These are phyloP conservation scores for Centropus unirufus DNA, from an alignment of 2,113 vertebrate genomes.

Conservation along the genomic window DNA sequence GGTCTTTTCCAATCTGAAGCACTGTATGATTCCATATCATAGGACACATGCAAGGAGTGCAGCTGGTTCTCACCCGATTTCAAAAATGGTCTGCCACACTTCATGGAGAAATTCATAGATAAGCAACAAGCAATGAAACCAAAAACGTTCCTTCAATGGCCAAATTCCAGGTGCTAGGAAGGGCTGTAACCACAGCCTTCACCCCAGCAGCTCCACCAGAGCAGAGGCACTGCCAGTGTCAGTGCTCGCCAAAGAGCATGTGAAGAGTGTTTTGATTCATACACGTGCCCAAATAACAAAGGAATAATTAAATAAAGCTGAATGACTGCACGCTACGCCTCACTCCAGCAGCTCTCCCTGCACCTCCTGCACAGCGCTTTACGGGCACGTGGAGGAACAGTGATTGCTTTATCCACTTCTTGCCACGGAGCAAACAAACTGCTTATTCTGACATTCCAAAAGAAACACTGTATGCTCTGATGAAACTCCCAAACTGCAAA, in stretches of 20 bases:
- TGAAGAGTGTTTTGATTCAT: background rate
- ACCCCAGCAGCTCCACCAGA: background rate
- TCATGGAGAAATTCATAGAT: background rate
- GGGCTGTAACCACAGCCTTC: background rate
- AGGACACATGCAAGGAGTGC: fast-evolving
- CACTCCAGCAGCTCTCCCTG: background rate
- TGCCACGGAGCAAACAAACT: background rate
- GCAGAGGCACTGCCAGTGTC: background rate
- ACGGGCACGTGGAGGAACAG: fast-evolving
- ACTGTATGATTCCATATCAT: fast-evolving
- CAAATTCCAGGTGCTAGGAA: background rate
- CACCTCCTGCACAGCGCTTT: background rate
- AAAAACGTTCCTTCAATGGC: background rate
- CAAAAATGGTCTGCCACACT: background rate
- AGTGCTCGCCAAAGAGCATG: background rate
- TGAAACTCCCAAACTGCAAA: conserved; percentile 2
- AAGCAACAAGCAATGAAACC: background rate
- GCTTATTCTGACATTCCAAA: background rate
- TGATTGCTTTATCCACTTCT: background rate
- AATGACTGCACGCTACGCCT: fast-evolving
- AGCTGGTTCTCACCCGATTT: background rate
- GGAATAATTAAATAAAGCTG: background rate
- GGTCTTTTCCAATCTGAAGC: too few species aligned
- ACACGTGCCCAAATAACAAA: background rate
- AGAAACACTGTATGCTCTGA: background rate